Conservation (phyloP, 2,797 vertebrate genomes). For the Anomalospiza imberbis region DNA sequence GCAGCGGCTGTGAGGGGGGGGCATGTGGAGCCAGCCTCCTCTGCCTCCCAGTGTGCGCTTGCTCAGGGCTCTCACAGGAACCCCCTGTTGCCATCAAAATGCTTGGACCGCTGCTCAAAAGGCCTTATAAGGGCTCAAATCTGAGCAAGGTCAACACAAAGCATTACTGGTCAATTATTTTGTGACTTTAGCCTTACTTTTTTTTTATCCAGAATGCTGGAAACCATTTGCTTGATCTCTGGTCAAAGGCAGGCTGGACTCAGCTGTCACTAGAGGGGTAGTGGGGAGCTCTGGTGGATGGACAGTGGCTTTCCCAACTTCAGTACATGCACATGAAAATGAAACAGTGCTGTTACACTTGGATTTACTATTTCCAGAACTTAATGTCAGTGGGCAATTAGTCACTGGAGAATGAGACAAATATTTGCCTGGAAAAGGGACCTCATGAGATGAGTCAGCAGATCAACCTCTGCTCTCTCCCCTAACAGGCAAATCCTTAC, state of each 20-base stretch:
- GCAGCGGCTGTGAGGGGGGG: neutral
- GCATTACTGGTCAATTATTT: neutral
- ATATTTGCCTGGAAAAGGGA: neutral
- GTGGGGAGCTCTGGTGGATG: neutral
- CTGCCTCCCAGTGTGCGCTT: neutral
- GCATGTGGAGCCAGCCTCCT: fast-evolving
- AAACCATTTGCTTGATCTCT: neutral
- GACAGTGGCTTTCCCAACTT: neutral
- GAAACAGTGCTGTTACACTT: fast-evolving
- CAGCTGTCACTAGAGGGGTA: neutral
- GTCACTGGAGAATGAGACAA: neutral
- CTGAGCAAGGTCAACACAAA: neutral
- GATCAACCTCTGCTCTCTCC: neutral
- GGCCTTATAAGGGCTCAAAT: neutral
- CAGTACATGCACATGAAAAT: neutral
- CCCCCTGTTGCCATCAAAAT: neutral
- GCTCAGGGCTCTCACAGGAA: neutral
- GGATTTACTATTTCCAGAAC: neutral
- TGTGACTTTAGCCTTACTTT: neutral
- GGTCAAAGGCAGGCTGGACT: neutral
- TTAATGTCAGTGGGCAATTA: neutral
- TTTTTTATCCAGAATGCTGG: neutral
- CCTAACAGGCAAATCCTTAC: neutral
- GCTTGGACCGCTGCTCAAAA: neutral
- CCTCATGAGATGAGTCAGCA: slow-evolving; percentile 3